phyloP scores from a whole-genome alignment of 2,113 vertebrate species.

The Myotis brandtii region DNA sequence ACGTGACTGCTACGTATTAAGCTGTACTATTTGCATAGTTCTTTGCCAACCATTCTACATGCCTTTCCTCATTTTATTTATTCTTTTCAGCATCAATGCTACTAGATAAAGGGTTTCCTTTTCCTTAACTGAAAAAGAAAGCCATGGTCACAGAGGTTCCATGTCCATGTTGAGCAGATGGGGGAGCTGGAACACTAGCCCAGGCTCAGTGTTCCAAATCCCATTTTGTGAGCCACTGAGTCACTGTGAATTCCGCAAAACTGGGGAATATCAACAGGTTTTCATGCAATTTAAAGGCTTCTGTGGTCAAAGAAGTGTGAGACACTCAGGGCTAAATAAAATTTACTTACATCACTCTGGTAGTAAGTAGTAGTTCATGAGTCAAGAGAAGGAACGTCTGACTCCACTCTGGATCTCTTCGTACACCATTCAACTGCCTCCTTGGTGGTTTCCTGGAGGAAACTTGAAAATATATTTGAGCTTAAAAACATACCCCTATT shows the following conservation, averaged over 20 bases:
- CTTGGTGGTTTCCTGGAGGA: background rate
- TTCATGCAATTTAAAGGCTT: background rate
- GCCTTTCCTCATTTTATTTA: background rate
- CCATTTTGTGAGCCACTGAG: background rate
- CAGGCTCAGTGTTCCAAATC: background rate
- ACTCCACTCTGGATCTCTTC: background rate
- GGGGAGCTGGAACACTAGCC: background rate
- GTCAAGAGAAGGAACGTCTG: background rate
- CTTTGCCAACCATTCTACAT: background rate
- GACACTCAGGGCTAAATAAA: background rate
- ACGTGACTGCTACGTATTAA: background rate
- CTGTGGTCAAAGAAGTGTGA: background rate
- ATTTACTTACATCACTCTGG: background rate
- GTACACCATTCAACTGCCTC: accelerated
- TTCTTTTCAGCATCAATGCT: background rate
- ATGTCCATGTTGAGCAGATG: background rate
- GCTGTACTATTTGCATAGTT: background rate
- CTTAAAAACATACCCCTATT: background rate
- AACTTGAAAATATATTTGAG: constrained; percentile 15
- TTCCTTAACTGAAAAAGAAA: background rate
- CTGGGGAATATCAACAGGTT: background rate
- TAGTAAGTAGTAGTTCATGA: background rate
- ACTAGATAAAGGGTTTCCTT: background rate
- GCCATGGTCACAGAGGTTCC: background rate
- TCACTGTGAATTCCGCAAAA: background rate